Conservation (phyloP, 2,113 vertebrate genomes). For the Microtus richardsoni region DNA sequence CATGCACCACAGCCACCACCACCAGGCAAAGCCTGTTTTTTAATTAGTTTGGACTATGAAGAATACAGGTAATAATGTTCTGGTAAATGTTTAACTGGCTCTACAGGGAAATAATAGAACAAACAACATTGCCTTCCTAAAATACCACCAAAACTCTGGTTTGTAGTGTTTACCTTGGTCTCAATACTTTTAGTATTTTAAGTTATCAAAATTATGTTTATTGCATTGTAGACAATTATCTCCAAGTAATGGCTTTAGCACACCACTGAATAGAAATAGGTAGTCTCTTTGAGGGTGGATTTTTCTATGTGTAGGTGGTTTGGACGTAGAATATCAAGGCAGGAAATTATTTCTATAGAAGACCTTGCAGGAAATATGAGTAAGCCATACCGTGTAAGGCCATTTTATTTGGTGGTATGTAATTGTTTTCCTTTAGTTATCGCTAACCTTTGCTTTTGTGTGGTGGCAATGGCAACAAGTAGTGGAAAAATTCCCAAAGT, state of each 20-base stretch:
- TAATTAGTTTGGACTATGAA: background rate
- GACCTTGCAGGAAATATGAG: background rate
- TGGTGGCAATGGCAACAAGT: background rate
- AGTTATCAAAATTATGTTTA: background rate
- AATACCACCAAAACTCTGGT: background rate
- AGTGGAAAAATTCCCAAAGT: slow-evolving; percentile 7
- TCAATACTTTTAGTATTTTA: background rate
- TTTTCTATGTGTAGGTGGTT: background rate
- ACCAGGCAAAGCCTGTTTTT: background rate
- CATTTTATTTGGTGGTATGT: slow-evolving; percentile 21
- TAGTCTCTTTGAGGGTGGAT: background rate
- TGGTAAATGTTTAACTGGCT: slow-evolving; percentile 1
- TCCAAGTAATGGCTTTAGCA: background rate
- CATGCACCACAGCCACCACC: background rate
- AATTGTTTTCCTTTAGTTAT: slow-evolving; percentile 30
- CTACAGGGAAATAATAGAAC: background rate
- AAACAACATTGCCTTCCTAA: background rate
- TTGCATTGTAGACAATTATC: background rate
- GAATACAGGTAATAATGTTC: background rate
- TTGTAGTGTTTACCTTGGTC: background rate
- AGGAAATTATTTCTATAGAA: background rate
- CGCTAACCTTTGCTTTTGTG: background rate
- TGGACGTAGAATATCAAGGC: background rate
- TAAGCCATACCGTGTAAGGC: background rate
- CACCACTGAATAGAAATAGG: background rate